phyloP scores from a whole-genome alignment of 2,797 vertebrate species.

The Pangasius macronema region DNA sequence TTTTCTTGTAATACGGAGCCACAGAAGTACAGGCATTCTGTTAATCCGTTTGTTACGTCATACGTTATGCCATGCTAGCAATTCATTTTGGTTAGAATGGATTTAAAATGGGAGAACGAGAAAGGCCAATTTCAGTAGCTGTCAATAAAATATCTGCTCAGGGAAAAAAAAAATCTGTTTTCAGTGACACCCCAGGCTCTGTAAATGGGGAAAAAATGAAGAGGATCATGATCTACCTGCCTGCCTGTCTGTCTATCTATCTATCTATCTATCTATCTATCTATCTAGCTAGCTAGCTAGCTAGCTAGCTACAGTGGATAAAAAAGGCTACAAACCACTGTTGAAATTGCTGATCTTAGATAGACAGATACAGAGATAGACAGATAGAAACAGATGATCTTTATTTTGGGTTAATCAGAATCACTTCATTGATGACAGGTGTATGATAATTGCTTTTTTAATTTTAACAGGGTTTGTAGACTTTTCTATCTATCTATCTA shows the following conservation, averaged over 20 bases:
- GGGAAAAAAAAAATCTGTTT: background rate
- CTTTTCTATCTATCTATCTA: background rate
- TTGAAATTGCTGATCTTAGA: background rate
- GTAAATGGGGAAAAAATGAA: background rate
- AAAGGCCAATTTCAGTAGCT: background rate
- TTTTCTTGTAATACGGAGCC: background rate
- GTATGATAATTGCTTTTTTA: background rate
- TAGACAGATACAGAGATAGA: background rate
- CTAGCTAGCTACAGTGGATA: no score
- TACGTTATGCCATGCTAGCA: background rate
- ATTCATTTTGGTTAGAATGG: background rate
- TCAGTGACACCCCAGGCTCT: background rate
- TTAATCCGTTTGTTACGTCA: background rate
- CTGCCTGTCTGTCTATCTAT: background rate
- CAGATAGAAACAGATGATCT: background rate
- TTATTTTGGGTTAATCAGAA: background rate
- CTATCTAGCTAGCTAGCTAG: no score
- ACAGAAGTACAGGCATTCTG: conserved; percentile 2
- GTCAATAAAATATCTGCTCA: background rate
- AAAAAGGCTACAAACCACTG: no score
- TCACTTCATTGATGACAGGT: background rate
- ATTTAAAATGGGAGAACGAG: no score
- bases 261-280: conserved; percentile 2
- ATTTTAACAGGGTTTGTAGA: no score
- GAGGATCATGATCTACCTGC: background rate